Base-by-base conservation (phyloP, 2,797 vertebrate genomes). In the Sorex maritimensis region DNA sequence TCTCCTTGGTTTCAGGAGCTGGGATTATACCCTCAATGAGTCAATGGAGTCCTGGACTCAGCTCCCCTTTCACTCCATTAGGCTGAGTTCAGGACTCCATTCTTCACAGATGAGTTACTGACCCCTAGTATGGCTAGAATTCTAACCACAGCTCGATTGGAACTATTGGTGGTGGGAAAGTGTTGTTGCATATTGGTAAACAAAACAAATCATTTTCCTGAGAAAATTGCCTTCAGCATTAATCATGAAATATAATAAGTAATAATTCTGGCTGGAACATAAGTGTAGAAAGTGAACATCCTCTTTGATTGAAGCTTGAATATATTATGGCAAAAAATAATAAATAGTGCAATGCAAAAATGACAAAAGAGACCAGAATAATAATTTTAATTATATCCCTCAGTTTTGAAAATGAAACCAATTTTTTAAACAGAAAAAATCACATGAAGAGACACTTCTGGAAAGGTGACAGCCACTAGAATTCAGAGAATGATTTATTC, bases 311-410 rank as follows among this genome's bases (percentile, higher is more conserved):
- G 71, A 81, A 93, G 3, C 46, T 87, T 65, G 55, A 63, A 34
- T 89, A 21, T 92, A 61, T 85, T 90, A 85, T 73, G 34, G 30
- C 61, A 85, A 19, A 85, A 85, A 89, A 71, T 82, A 68, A 81
- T 81, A 73, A 87, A 86, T 30, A 68, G 85, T 65, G 15, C 17
- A 69, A 24, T 87, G 75, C 9, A 72, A 90, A 90, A 79, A 79
- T 58, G 52, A 28, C 7, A 21, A 78, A 86, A 78, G 12, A 0
- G 74, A 84, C n/a, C n/a, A 61, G 24, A 67, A 68, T 41, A 69
- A 87, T 79, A 69, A 1, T 78, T 94, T 95, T 77, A 81, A 78
- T 91, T 83, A 65, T 3, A 26, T 88, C 78, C 85, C 19, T 86
- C 11, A 67, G 30, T 82, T 91, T 78, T 75, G 19, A 78, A 65